These are phyloP conservation scores for Caenorhabditis japonica DNA, from an alignment of 2,888 invertebrate species.

Conservation along the genomic window DNA sequence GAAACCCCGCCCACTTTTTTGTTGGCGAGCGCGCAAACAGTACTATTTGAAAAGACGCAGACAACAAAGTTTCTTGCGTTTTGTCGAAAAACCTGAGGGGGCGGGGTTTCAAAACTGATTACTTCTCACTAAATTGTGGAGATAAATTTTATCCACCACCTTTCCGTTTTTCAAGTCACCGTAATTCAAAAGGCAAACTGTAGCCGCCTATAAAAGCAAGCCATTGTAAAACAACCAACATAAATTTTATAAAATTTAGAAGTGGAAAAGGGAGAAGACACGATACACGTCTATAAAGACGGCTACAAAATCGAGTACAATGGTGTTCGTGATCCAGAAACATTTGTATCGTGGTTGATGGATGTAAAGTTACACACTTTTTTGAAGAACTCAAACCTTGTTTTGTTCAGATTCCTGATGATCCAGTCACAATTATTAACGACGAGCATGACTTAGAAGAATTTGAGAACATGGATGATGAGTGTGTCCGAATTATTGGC, in stretches of 20 bases:
- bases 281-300: constrained; percentile 77
- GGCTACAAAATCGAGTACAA: constrained; percentile 77
- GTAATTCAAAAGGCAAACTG: too few relatives aligned
- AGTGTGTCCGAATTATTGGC: constrained; percentile 75
- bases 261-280: constrained; percentile 76
- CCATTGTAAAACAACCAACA: too few relatives aligned
- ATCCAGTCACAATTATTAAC: constrained; percentile 77
- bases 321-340: constrained; percentile 77
- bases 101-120: too few relatives aligned
- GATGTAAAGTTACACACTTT: constrained; percentile 64
- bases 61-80: too few relatives aligned
- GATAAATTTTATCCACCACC: too few relatives aligned
- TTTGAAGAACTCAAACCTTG: neutral
- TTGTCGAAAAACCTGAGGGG: too few relatives aligned
- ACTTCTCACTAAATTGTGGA: too few relatives aligned
- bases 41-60: too few relatives aligned
- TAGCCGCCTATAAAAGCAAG: too few relatives aligned
- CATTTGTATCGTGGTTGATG: constrained; percentile 77
- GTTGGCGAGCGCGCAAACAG: too few relatives aligned
- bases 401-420: constrained; percentile 76
- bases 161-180: too few relatives aligned
- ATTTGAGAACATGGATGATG: constrained; percentile 76
- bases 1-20: too few relatives aligned
- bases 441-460: constrained; percentile 77
- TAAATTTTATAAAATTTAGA: constrained; percentile 56